Conservation (phyloP, 2,888 invertebrate species). For the Melinaea marsaeus region DNA sequence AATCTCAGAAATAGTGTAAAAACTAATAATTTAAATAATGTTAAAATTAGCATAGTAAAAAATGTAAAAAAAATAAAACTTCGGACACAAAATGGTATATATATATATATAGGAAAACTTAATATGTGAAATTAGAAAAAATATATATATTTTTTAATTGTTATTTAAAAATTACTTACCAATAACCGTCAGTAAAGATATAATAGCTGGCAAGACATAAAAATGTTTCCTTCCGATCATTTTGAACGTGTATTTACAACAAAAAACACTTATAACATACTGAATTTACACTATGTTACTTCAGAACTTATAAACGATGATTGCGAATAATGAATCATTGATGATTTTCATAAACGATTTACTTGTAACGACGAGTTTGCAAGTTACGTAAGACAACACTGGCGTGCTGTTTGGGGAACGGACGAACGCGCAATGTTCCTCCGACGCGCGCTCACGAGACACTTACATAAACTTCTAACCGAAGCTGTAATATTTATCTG, state of each 20-base stretch:
- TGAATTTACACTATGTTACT: conserved; percentile 28
- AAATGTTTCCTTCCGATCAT: conserved; percentile 52
- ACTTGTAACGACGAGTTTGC: conserved; percentile 20
- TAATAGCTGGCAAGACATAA: conserved; percentile 45
- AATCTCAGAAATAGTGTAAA: too few species aligned
- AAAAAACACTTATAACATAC: conserved; percentile 50
- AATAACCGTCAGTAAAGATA: conserved; percentile 49
- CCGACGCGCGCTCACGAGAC: conserved; percentile 33
- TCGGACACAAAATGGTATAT: too few species aligned
- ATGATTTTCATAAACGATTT: conserved; percentile 29
- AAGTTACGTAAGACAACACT: conserved; percentile 48
- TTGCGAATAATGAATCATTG: conserved; percentile 51
- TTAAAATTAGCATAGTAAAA: too few species aligned
- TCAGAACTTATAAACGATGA: conserved; percentile 36
- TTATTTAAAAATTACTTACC: conserved; percentile 45
- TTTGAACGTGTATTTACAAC: conserved; percentile 38
- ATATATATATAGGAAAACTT: too few species aligned
- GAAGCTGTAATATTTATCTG: conserved; percentile 38
- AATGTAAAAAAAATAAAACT: background rate
- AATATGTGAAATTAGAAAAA: background rate
- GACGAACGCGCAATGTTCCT: conserved; percentile 60
- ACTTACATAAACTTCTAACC: conserved; percentile 32
- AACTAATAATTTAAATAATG: too few species aligned
- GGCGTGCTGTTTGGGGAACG: conserved; percentile 63
- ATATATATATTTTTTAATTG: conserved; percentile 4